Percentiles rank a stretch among this genome's conserved stretches.
Evolutionary conservation across 1,140 invertebrate genomes (phyloP).

Genomic region (Lineus longissimus): DNA sequence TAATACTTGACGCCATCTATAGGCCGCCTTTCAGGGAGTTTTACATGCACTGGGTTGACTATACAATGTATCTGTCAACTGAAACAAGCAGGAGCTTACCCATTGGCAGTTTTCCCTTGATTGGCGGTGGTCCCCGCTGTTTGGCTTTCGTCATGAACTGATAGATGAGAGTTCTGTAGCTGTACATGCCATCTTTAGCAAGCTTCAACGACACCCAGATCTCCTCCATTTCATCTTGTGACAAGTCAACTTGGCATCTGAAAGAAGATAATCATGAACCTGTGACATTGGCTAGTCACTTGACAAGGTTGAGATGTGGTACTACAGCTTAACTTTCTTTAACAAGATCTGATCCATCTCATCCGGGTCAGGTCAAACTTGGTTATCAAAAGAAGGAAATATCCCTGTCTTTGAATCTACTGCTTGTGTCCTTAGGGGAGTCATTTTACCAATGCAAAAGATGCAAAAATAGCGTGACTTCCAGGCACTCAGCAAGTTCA

Average conservation of each 20-base stretch:
- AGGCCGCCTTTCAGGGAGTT: too few relatives aligned
- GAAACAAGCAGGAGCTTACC: slow-evolving; percentile 14
- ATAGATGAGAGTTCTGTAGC: slow-evolving; percentile 30
- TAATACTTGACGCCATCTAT: too few relatives aligned
- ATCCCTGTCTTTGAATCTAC: too few relatives aligned
- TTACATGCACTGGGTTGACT: too few relatives aligned
- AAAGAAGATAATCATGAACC: slow-evolving; percentile 5
- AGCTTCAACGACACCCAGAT: slow-evolving; percentile 31
- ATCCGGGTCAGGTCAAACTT: too few relatives aligned
- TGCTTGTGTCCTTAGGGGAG: too few relatives aligned
- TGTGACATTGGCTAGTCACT: neutral
- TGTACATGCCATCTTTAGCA: slow-evolving; percentile 34
- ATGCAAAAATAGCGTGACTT: neutral
- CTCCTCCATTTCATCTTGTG: slow-evolving; percentile 28
- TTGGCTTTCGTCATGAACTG: slow-evolving; percentile 25
- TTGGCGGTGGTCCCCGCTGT: slow-evolving; percentile 19
- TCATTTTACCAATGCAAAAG: neutral
- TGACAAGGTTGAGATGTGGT: too few relatives aligned
- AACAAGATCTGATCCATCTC: too few relatives aligned
- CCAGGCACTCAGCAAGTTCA: neutral
- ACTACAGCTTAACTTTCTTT: too few relatives aligned
- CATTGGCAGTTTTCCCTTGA: slow-evolving; percentile 15
- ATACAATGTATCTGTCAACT: too few relatives aligned
- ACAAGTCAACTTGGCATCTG: slow-evolving; percentile 30
- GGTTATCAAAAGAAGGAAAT: too few relatives aligned